phyloP scores from a whole-genome alignment of 2,797 vertebrate genomes.

The Nannoperca obscura region DNA sequence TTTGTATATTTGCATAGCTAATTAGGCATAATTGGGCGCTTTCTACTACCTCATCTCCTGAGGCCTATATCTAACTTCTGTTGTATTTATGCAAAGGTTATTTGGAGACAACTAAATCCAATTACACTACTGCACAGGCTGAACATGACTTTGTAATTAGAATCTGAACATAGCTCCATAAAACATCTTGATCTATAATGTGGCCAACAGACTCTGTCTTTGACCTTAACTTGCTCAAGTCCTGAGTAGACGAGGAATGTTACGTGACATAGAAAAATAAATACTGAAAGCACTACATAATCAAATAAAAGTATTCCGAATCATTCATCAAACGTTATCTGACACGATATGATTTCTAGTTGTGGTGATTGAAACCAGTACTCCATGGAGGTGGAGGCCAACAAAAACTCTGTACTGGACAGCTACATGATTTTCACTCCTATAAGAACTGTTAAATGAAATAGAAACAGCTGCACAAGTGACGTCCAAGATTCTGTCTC shows the following conservation, averaged over 20 bases:
- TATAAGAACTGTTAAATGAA: conserved; percentile 33
- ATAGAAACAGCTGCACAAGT: conserved; percentile 22
- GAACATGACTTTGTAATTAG: conserved; percentile 54
- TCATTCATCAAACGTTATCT: conserved; percentile 1
- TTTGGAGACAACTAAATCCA: conserved; percentile 74
- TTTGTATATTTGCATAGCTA: conserved; percentile 80
- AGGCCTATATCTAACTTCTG: conserved; percentile 74
- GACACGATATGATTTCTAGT: conserved; percentile 29
- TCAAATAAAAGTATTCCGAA: conserved; percentile 16
- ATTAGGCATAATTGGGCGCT: conserved; percentile 82
- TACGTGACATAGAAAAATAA: conserved; percentile 2
- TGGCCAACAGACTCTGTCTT: conserved; percentile 4
- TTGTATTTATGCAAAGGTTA: conserved; percentile 80
- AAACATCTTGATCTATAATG: conserved; percentile 24
- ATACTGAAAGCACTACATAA: background rate
- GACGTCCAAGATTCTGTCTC: conserved; percentile 20
- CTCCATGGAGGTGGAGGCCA: conserved; percentile 3
- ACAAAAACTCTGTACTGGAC: conserved; percentile 25
- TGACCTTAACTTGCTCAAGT: conserved; percentile 10
- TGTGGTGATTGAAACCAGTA: conserved; percentile 24
- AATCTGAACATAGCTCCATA: conserved; percentile 41
- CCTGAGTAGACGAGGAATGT: background rate
- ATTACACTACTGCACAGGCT: conserved; percentile 60
- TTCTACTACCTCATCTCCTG: conserved; percentile 65
- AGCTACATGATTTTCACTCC: conserved; percentile 10